phyloP scores from a whole-genome alignment of 2,888 invertebrate genomes.

The Pseudococcus jackbeardsleyi region DNA sequence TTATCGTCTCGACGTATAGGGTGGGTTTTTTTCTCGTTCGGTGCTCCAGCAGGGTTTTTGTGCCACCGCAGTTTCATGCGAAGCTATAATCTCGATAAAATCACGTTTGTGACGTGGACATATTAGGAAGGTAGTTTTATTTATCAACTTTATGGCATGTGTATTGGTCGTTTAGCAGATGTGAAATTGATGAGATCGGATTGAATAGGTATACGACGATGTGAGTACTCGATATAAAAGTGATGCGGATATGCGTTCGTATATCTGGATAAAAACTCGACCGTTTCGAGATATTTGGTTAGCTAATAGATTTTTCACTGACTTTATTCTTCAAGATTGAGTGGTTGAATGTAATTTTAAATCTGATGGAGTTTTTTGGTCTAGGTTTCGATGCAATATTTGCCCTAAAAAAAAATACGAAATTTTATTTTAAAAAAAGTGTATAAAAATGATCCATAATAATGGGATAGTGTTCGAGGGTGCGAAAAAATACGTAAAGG shows the following conservation, averaged over 20 bases:
- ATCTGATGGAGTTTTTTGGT: background rate
- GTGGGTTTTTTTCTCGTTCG: background rate
- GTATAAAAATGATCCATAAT: no score
- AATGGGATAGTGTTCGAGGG: no score
- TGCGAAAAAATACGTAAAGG: background rate
- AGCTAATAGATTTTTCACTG: background rate
- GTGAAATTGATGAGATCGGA: slow-evolving; percentile 31
- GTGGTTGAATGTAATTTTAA: background rate
- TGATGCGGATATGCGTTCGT: no score
- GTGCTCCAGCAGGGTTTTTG: background rate
- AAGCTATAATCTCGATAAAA: slow-evolving; percentile 35
- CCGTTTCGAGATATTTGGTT: background rate
- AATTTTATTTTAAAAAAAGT: no score
- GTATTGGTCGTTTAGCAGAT: slow-evolving; percentile 8
- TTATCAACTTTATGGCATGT: slow-evolving; percentile 34
- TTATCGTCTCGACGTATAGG: slow-evolving; percentile 6
- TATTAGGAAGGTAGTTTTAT: slow-evolving; percentile 30
- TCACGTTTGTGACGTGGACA: slow-evolving; percentile 22
- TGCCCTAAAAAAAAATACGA: no score
- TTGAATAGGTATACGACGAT: background rate
- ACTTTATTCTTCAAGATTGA: background rate
- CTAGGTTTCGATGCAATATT: background rate
- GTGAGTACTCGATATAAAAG: background rate
- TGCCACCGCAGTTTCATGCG: background rate
- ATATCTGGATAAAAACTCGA: background rate